Evolutionary conservation across 2,797 vertebrate species (phyloP), one percentile per base, ranked within the genome.

Genomic region (Gila robusta): DNA sequence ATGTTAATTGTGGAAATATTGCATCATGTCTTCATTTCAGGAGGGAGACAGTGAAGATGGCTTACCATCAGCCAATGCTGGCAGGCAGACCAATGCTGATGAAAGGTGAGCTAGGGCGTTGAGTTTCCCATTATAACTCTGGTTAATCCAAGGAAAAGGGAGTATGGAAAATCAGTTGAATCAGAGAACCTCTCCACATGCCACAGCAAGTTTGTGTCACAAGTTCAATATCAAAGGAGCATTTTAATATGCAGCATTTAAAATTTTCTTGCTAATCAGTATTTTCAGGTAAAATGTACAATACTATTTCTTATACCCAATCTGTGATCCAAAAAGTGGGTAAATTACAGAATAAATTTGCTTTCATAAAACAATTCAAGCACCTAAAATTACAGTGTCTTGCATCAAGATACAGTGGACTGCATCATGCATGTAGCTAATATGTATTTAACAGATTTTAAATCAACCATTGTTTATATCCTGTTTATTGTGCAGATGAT

Each of bases 11-110:
- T 77, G 73, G 32, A 77, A 84, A 84, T 67, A 77, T 66, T 91
- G 89, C 85, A 71, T 32, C 82, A 88, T 90, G 98, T 97, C 97
- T 87, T 99, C 97, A 17, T 96, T 98, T 92, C 97, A 98, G 88
- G 97, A 98, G 93, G 97, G 97, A 16, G 97, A 97, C 66, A 96
- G 96, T 1, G 98, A 98, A 88, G 96, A 77, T 39, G 26, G 97
- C 70, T 76, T 98, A 67, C 98, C 97, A 41, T 97, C 97, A 23
- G 96, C 97, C 19, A 96, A 95, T 91, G 91, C 96, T 52, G 97
- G 96, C 91, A 94, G 95, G 91, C 97, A 98, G 0, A 94, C 95
- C 1, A 97, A 98, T 84, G 97, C 98, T 14, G 98, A 98, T 21
- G 97, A 99, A 88, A 94, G 96, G 96, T 97, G 92, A 89, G 4